phyloP scores from a whole-genome alignment of 2,113 vertebrate genomes.

The Phasianus colchicus region DNA sequence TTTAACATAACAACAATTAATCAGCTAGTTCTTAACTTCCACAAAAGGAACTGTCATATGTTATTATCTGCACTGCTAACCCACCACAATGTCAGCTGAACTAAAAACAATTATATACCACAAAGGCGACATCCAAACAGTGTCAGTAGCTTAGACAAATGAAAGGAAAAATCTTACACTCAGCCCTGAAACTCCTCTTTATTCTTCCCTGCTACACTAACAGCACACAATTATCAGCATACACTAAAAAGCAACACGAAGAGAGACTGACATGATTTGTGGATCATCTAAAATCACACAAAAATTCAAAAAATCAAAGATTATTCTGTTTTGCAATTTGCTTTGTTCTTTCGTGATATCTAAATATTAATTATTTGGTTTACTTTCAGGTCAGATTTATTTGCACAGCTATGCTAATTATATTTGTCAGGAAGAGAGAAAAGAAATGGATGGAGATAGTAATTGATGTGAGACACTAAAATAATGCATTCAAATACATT shows the following conservation, averaged over 20 bases:
- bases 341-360: not conserved
- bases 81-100: conserved; percentile 18
- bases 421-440: not conserved
- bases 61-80: conserved; percentile 49
- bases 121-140: conserved; percentile 32
- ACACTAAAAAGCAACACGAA: not conserved
- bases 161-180: not conserved
- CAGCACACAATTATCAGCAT: not conserved
- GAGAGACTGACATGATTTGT: not conserved
- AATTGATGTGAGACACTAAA: not conserved
- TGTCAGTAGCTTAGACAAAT: not conserved
- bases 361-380: not conserved
- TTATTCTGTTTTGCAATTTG: conserved; percentile 6
- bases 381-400: conserved; percentile 36
- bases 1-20: conserved; percentile 61
- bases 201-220: not conserved
- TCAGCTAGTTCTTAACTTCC: conserved; percentile 59
- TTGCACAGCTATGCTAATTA: not conserved
- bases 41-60: conserved; percentile 59
- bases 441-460: not conserved
- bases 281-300: not conserved
- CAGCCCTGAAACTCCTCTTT: not conserved
- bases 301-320: not conserved
- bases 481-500: conserved; percentile 1
- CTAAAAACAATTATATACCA: conserved; percentile 14